Evolutionary conservation across 2,888 invertebrate species (phyloP).

Genomic region (Hypercompe scribonia): DNA sequence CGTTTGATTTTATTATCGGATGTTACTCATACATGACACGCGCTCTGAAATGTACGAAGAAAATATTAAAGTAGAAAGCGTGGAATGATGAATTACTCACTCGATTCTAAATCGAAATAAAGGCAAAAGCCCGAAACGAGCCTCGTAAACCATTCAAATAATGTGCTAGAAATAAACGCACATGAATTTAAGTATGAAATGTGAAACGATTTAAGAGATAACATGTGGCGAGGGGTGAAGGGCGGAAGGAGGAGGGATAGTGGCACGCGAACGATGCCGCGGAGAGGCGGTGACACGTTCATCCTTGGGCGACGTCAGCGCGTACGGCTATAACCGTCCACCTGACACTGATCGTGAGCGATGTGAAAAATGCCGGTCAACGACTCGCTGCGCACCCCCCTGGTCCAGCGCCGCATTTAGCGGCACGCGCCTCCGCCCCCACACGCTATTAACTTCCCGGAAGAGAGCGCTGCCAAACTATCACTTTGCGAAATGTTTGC

Average conservation of each 20-base stretch:
- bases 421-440: constrained; percentile 35
- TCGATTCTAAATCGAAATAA: constrained; percentile 37
- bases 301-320: constrained; percentile 43
- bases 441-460: constrained; percentile 53
- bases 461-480: constrained; percentile 58
- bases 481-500: constrained; percentile 51
- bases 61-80: constrained; percentile 23
- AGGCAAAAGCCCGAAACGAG: constrained; percentile 47
- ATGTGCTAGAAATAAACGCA: constrained; percentile 54
- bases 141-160: constrained; percentile 56
- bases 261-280: constrained; percentile 19
- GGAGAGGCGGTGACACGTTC: constrained; percentile 19
- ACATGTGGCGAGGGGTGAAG: constrained; percentile 22
- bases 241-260: constrained; percentile 16
- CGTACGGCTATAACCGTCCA: constrained; percentile 45
- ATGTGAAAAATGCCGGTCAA: constrained; percentile 59
- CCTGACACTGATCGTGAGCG: constrained; percentile 58
- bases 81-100: constrained; percentile 50
- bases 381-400: constrained; percentile 53
- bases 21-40: constrained; percentile 10
- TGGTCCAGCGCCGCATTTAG: constrained; percentile 40
- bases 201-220: constrained; percentile 46
- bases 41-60: constrained; percentile 10
- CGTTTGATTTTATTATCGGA: background rate
- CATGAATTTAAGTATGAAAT: constrained; percentile 56